Evolutionary conservation across 2,888 invertebrate species (phyloP).

Genomic region (Chouioia cunea): DNA sequence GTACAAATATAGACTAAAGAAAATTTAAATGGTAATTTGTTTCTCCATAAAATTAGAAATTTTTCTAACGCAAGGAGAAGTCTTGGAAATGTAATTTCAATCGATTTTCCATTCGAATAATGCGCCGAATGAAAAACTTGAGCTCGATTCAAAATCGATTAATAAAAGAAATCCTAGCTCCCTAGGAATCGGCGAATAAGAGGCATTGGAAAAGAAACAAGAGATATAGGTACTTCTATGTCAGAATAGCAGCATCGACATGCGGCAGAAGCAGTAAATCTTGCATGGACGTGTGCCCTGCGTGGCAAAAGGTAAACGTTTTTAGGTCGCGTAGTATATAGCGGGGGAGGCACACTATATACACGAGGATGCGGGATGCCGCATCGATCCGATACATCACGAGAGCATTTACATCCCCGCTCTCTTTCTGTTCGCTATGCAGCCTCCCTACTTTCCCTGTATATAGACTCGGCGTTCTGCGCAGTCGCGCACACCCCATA

Average conservation of each 20-base stretch:
- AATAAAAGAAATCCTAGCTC: no score
- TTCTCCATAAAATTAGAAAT: no score
- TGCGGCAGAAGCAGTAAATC: constrained; percentile 8
- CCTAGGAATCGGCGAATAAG: no score
- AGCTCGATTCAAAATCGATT: no score
- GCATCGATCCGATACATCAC: constrained; percentile 70
- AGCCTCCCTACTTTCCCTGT: background rate
- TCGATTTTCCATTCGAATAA: no score
- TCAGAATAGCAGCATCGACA: background rate
- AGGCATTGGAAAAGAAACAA: constrained; percentile 1
- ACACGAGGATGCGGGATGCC: constrained; percentile 22
- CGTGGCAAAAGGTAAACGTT: constrained; percentile 65
- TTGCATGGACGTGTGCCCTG: constrained; percentile 61
- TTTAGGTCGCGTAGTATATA: constrained; percentile 67
- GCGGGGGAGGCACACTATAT: constrained; percentile 49
- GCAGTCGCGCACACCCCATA: constrained; percentile 2
- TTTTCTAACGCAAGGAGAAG: no score
- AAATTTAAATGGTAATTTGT: no score
- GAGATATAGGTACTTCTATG: constrained; percentile 3
- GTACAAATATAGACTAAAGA: no score
- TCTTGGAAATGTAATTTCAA: no score
- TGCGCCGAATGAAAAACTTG: no score
- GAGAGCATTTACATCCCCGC: constrained; percentile 68
- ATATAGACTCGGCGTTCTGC: background rate
- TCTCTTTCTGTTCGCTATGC: constrained; percentile 29